Evolutionary conservation across 2,797 vertebrate genomes (phyloP).

Genomic region (Phyllotis vaccarum): DNA sequence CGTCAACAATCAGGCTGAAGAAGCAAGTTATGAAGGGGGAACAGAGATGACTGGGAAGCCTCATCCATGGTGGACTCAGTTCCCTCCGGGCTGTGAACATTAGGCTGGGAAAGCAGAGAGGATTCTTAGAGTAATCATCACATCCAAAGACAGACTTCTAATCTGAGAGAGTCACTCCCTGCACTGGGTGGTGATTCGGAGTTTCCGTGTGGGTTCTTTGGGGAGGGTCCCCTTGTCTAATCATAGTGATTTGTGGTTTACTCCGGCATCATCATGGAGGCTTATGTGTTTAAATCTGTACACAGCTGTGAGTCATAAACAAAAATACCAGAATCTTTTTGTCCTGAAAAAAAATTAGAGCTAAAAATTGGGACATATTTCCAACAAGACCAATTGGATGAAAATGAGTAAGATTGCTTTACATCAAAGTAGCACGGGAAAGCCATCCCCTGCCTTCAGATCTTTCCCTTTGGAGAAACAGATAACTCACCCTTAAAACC

Average conservation of each 20-base stretch:
- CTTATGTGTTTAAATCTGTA: constrained; percentile 33
- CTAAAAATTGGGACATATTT: constrained; percentile 66
- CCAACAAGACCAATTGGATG: constrained; percentile 76
- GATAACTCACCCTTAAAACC: constrained; percentile 52
- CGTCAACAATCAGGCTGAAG: constrained; percentile 36
- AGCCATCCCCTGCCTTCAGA: not conserved
- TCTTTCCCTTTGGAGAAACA: constrained; percentile 13
- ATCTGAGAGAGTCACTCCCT: constrained; percentile 8
- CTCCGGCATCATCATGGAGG: constrained; percentile 16
- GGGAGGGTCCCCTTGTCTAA: constrained; percentile 38
- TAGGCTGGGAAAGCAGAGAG: constrained; percentile 47
- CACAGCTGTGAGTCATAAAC: constrained; percentile 78
- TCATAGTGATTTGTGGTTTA: constrained; percentile 20
- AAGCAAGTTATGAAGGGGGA: constrained; percentile 69
- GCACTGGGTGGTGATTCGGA: not conserved
- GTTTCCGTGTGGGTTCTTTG: constrained; percentile 45
- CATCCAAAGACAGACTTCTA: constrained; percentile 62
- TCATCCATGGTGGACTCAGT: not conserved
- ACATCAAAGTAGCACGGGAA: constrained; percentile 40
- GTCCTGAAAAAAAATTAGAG: constrained; percentile 65
- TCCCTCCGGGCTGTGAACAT: constrained; percentile 58
- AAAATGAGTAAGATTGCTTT: constrained; percentile 43
- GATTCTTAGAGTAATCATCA: constrained; percentile 60
- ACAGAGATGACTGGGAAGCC: constrained; percentile 57
- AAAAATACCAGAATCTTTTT: constrained; percentile 67